Evolutionary conservation across 1,140 invertebrate genomes (phyloP), one percentile per base, ranked within the genome.

Genomic region (Globodera rostochiensis): DNA sequence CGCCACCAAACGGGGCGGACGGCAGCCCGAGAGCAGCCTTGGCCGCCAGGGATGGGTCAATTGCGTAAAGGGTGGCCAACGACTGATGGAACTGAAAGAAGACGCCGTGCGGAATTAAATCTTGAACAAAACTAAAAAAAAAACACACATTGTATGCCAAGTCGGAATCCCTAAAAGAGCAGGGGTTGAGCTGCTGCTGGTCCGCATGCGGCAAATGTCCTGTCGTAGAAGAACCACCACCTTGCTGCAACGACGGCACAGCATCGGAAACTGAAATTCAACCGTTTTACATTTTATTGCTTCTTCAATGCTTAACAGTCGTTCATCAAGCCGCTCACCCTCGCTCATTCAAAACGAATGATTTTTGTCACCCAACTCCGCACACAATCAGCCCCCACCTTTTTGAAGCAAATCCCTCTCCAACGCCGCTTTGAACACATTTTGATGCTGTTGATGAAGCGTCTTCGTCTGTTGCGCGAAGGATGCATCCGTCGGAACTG

Each of bases 41-140:
- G 15, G 47, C 64, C 77, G 80, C 75, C 13, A 82, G 69, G 60
- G 36, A 36, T 8, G 81, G 60, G 67, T 82, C 81, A 19, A 82
- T 74, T 3, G 81, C 50, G 49, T 81, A 49, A 13, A 82, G 60
- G 45, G 81, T 69, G 21, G 81, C 81, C n/a, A 82, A 45, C 1
- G 81, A 80, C 57, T 82, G 76, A 6, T 73, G 69, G 45, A 81
- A 83, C 47, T 80, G 76, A 57, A 80, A 77, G 21, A 77, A 73
- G 25, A 25, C 25, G n/a, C 36, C 25, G 25, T 2, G 25, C 25
- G 25, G 25, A 36, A 36, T 2, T 36, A 36, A 36, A 36, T 36
- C 36, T 36, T 36, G 36, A 36, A 36, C 36, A 36, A 36, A 3
- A 3, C 7, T 6, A 50, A 50, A 50, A 50, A 73, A 21, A 6